Conservation (phyloP, 2,797 vertebrate genomes). For the Dermochelys coriacea region DNA sequence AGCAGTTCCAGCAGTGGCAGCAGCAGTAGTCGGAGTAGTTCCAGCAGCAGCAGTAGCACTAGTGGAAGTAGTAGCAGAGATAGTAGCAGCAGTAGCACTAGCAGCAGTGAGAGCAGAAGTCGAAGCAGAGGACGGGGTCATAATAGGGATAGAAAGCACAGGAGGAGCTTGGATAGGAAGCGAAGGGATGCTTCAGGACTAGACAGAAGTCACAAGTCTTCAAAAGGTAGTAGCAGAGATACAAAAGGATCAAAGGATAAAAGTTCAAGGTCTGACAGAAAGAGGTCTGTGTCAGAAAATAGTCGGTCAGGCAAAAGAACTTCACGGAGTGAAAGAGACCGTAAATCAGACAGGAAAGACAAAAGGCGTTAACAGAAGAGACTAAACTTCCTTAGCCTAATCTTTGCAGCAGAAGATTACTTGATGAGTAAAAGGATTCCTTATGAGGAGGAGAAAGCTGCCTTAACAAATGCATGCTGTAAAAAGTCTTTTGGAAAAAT, state of each 20-base stretch:
- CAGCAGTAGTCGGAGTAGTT: constrained; percentile 85
- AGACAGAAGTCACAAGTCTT: constrained; percentile 89
- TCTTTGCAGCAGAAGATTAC: constrained; percentile 84
- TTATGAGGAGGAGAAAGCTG: constrained; percentile 84
- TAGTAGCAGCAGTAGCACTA: constrained; percentile 83
- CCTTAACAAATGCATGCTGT: constrained; percentile 87
- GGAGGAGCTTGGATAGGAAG: constrained; percentile 87
- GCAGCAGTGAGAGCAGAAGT: constrained; percentile 87
- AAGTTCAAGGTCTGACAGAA: constrained; percentile 85
- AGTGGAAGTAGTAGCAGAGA: constrained; percentile 82
- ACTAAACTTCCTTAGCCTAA: constrained; percentile 82
- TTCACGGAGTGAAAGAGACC: constrained; percentile 93
- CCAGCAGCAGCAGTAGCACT: constrained; percentile 83
- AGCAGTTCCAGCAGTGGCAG: constrained; percentile 89
- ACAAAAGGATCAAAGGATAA: constrained; percentile 91
- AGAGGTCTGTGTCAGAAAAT: constrained; percentile 88
- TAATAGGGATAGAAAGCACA: constrained; percentile 87
- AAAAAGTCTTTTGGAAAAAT: constrained; percentile 85
- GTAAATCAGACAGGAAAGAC: constrained; percentile 98
- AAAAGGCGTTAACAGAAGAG: constrained; percentile 92
- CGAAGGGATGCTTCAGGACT: constrained; percentile 85
- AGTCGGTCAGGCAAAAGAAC: constrained; percentile 90
- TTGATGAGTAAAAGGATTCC: constrained; percentile 82
- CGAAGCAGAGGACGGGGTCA: constrained; percentile 85
- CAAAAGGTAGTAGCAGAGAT: constrained; percentile 88